These are phyloP conservation scores for Aphelenchoides bicaudatus DNA, from an alignment of 2,888 invertebrate species.

Conservation along the genomic window DNA sequence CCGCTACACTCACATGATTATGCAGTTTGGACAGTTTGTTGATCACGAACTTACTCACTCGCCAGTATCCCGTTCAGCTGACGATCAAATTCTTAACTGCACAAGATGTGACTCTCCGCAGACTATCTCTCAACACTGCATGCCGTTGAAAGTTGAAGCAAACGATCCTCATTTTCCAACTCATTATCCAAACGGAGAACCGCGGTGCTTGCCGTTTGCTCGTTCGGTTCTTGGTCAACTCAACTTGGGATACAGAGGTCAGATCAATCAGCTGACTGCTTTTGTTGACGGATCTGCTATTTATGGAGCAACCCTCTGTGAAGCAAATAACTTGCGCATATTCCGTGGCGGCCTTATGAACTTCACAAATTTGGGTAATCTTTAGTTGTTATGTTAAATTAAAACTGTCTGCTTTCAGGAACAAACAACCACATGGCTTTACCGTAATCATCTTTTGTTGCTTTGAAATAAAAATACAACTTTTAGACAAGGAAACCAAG, in stretches of 20 bases:
- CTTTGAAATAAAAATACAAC: too few relatives aligned
- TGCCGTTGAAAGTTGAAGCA: conserved; percentile 75
- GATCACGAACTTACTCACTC: conserved; percentile 60
- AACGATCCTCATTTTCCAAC: conserved; percentile 84
- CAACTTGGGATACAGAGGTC: conserved; percentile 73
- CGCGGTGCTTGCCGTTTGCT: conserved; percentile 70
- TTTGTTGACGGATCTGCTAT: conserved; percentile 63
- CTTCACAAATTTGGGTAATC: conserved; percentile 36
- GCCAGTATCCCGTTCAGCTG: conserved; percentile 36
- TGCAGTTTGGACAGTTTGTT: conserved; percentile 59
- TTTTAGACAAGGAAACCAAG: conserved; percentile 40
- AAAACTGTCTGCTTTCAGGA: too few relatives aligned
- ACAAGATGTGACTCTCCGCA: conserved; percentile 74
- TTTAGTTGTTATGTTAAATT: too few relatives aligned
- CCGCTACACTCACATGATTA: conserved; percentile 52
- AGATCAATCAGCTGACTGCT: conserved; percentile 68
- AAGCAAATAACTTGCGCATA: conserved; percentile 44
- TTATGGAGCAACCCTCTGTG: conserved; percentile 58
- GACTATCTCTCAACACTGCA: conserved; percentile 86
- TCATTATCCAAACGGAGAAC: conserved; percentile 75
- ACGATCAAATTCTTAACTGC: conserved; percentile 55
- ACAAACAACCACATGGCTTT: conserved; percentile 43
- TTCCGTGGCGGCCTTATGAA: conserved; percentile 53
- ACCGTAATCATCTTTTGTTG: too few relatives aligned
- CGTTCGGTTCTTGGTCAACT: conserved; percentile 86